These are phyloP conservation scores for Prunella himalayana DNA, from an alignment of 2,113 vertebrate genomes.

Conservation along the genomic window DNA sequence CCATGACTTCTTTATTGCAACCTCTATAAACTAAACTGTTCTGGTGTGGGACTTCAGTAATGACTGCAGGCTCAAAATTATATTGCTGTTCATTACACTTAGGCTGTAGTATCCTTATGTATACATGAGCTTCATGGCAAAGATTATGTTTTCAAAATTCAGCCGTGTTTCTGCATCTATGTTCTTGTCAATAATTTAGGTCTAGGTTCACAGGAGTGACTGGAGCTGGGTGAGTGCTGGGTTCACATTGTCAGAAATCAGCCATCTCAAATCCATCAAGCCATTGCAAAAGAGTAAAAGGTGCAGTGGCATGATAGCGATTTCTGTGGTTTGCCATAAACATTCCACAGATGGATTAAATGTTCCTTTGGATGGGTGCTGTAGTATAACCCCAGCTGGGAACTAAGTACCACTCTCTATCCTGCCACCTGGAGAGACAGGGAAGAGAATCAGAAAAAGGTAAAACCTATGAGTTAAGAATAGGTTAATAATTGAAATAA, in stretches of 20 bases:
- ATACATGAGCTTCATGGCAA: background rate
- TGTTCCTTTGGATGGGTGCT: background rate
- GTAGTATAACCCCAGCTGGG: background rate
- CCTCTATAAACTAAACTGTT: background rate
- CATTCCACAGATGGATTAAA: background rate
- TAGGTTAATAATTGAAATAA: background rate
- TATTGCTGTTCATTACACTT: background rate
- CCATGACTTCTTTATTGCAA: background rate
- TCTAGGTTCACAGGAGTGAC: background rate
- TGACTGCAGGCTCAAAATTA: background rate
- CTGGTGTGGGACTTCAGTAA: background rate
- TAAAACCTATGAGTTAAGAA: background rate
- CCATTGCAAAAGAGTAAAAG: background rate
- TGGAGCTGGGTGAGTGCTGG: background rate
- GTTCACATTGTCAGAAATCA: background rate
- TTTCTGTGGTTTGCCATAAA: background rate
- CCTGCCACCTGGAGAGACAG: rapidly evolving
- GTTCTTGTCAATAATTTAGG: background rate
- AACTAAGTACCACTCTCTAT: background rate
- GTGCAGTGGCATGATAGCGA: background rate
- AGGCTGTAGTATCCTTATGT: background rate
- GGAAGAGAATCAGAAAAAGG: background rate
- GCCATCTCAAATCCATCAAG: background rate
- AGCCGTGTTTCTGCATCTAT: background rate
- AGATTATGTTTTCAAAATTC: background rate